Evolutionary conservation across 2,113 vertebrate species (phyloP).

Genomic region (Indicator indicator): DNA sequence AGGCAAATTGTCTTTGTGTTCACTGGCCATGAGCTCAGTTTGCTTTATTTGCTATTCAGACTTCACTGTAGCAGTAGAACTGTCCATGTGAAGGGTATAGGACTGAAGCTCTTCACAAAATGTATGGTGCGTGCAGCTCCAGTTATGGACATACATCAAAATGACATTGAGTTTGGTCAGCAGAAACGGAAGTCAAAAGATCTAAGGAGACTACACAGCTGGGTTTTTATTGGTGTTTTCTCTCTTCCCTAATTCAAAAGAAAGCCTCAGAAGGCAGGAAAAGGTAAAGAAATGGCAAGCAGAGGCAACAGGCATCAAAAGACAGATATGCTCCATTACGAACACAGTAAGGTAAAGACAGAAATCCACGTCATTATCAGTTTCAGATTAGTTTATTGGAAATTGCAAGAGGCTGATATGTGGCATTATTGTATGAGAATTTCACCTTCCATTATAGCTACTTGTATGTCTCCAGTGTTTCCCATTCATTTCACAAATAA

Average conservation of each 20-base stretch:
- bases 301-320: not conserved
- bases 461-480: not conserved
- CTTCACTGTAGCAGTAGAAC: not conserved
- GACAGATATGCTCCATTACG: not conserved
- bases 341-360: not conserved
- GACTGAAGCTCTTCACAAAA: not conserved
- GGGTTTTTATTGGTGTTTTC: accelerated
- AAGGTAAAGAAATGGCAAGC: not conserved
- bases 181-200: not conserved
- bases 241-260: not conserved
- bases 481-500: not conserved
- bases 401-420: not conserved
- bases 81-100: not conserved
- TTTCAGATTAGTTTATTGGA: not conserved
- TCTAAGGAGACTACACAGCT: not conserved
- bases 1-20: not conserved
- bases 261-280: not conserved
- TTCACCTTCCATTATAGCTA: not conserved
- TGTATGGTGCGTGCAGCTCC: not conserved
- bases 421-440: not conserved
- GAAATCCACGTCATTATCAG: not conserved
- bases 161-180: not conserved
- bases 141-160: not conserved
- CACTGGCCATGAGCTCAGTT: not conserved
- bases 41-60: not conserved